Evolutionary conservation across 2,888 invertebrate genomes (phyloP), one percentile per base, ranked within the genome.

Genomic region (Cheilosia soror): DNA sequence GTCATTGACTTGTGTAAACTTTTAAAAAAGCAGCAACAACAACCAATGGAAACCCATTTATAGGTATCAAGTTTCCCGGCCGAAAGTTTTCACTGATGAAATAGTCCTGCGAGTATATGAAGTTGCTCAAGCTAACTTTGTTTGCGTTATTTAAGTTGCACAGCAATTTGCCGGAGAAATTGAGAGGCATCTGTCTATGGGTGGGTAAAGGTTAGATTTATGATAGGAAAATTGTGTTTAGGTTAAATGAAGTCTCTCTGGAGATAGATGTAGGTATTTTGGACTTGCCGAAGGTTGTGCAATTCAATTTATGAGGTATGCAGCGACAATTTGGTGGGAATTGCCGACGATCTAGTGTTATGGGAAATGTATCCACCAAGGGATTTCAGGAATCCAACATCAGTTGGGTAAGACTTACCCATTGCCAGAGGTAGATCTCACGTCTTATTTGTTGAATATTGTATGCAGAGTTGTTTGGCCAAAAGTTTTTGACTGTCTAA

Each of bases 251-350:
- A 63, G 75, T 68, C 73, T 55, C 73, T 55, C 60, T 4, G 33
- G 68, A 80, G 80, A 80, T 75, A 55, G 31, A 68, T 68, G 80
- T 49, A 75, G 68, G 68, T 73, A 47, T 42, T 37, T 2, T 42
- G 15, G 51, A 42, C 47, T 75, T 73, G 60, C 66, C 53, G 29
- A 44, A 44, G 29, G 11, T 25, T 66, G 15, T 53, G 29, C 37
- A 20, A 47, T 68, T 66, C 53, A 80, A 80, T 80, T 73, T 73
- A 66, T 73, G 72, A 9, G 5, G 7, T n/a, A 15, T 29, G n/a
- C 33, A 2, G 27, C 7, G 25, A 37, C n/a, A 57, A 57, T 47
- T 9, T 3, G 11, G 47, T 47, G 29, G 29, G 20, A 49, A 57
- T 33, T 33, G 69, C 4, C 9, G n/a, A 49, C 37, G 33, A 27